Conservation (phyloP, 2,888 invertebrate genomes). For the Hirudinaria manillensis region DNA sequence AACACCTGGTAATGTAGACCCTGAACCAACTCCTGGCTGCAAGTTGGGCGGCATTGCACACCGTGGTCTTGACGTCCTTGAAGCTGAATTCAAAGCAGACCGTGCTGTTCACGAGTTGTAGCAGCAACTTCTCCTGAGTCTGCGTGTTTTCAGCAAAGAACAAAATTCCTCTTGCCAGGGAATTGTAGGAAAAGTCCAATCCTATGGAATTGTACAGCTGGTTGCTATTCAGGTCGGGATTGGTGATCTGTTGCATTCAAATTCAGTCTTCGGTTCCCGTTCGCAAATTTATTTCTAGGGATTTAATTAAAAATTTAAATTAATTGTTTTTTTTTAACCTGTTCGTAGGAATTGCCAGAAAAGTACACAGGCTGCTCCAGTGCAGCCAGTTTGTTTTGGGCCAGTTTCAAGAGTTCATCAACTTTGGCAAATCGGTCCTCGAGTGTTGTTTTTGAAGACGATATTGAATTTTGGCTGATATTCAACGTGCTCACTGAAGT, state of each 20-base stretch:
- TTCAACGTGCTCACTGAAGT: constrained; percentile 20
- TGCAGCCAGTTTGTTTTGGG: constrained; percentile 32
- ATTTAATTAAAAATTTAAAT: too few relatives aligned
- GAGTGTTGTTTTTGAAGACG: not conserved
- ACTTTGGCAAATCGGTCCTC: constrained; percentile 16
- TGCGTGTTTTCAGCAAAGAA: constrained; percentile 41
- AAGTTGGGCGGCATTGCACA: constrained; percentile 36
- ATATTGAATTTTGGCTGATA: constrained; percentile 4
- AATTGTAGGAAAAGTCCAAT: constrained; percentile 38
- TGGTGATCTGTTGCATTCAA: constrained; percentile 23
- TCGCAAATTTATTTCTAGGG: too few relatives aligned
- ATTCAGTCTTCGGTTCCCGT: not conserved
- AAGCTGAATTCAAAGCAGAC: constrained; percentile 41
- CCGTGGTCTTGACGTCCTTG: constrained; percentile 27
- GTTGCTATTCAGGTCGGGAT: constrained; percentile 33
- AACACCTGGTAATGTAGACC: constrained; percentile 42
- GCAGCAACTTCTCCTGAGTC: constrained; percentile 36
- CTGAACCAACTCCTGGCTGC: constrained; percentile 41
- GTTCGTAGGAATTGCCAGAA: constrained; percentile 32
- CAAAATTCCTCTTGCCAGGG: constrained; percentile 37
- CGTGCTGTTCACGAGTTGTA: constrained; percentile 38
- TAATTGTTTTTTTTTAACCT: not conserved
- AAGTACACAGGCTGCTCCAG: constrained; percentile 42
- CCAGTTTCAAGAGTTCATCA: constrained; percentile 16
- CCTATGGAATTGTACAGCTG: constrained; percentile 37